Conservation (phyloP, 2,888 invertebrate species). For the Eristalis tenax region DNA sequence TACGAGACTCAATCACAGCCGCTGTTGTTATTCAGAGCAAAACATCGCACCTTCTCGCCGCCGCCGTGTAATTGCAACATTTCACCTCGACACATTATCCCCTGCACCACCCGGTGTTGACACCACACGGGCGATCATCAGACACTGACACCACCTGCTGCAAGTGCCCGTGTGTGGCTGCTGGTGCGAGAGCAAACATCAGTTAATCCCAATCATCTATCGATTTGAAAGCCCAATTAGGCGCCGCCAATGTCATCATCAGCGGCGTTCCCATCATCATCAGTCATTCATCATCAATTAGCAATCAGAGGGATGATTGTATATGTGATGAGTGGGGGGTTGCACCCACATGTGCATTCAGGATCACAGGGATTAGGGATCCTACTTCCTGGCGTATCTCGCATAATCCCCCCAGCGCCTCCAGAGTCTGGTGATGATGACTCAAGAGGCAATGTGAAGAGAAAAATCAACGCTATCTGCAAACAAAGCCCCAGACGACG, state of each 20-base stretch:
- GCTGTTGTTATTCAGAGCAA: background rate
- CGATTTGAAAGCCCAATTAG: constrained; percentile 70
- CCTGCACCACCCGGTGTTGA: constrained; percentile 19
- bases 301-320: constrained; percentile 64
- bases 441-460: constrained; percentile 38
- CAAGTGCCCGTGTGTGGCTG: background rate
- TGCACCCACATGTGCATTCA: constrained; percentile 8
- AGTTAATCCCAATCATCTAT: constrained; percentile 59
- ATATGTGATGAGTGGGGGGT: background rate
- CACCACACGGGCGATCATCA: background rate
- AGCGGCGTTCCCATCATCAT: constrained; percentile 36
- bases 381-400: constrained; percentile 57
- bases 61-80: constrained; percentile 62
- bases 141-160: constrained; percentile 46
- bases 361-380: constrained; percentile 54
- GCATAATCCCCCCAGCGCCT: constrained; percentile 43
- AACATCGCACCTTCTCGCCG: constrained; percentile 49
- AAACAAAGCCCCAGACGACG: constrained; percentile 63
- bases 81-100: constrained; percentile 55
- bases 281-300: constrained; percentile 69
- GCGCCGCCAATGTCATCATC: constrained; percentile 57
- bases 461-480: constrained; percentile 50
- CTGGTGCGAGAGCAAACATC: constrained; percentile 37
- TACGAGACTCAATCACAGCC: constrained; percentile 21
- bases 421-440: constrained; percentile 51